Conservation (phyloP, 2,888 invertebrate species). For the Osedax fenrisi region DNA sequence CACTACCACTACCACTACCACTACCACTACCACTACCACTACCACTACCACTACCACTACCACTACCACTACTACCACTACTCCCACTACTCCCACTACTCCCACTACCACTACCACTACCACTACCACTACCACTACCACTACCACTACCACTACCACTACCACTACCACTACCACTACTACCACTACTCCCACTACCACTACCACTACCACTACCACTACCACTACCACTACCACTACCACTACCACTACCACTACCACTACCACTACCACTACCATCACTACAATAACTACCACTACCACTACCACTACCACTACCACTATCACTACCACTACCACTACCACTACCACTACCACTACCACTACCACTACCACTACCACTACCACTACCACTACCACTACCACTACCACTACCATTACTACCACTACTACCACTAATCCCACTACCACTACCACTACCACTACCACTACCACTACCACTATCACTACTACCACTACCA, state of each 20-base stretch:
- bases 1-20: not conserved
- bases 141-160: constrained; percentile 18
- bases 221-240: not conserved
- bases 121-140: constrained; percentile 18
- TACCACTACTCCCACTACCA: not conserved
- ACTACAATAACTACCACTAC: not conserved
- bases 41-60: constrained; percentile 12
- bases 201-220: constrained; percentile 4
- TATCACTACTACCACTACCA: not conserved
- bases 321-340: not conserved
- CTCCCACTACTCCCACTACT: constrained; percentile 17
- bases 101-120: constrained; percentile 18
- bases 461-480: not conserved
- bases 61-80: constrained; percentile 12
- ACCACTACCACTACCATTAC: not conserved
- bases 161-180: constrained; percentile 6
- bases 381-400: not conserved
- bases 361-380: not conserved
- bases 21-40: not conserved
- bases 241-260: not conserved
- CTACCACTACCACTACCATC: not conserved
- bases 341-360: not conserved
- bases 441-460: not conserved
- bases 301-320: not conserved
- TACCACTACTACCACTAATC: not conserved